Conservation (phyloP, 2,888 invertebrate genomes). For the Oscheius myriophilus region DNA sequence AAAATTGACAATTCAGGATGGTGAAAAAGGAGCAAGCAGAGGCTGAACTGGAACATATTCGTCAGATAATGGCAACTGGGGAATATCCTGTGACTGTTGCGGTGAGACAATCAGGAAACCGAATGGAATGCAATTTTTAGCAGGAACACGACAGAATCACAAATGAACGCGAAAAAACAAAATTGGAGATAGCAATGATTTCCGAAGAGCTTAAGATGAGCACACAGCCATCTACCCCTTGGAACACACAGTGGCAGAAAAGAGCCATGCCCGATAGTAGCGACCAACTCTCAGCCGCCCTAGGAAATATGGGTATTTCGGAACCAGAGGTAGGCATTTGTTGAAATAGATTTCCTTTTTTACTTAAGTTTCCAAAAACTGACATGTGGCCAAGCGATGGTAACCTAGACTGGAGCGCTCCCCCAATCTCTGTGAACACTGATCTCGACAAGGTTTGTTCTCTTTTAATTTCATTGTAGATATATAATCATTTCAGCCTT, state of each 20-base stretch:
- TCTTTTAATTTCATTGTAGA: too few relatives aligned
- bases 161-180: constrained; percentile 20
- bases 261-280: background rate
- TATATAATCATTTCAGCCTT: too few relatives aligned
- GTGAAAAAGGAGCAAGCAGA: constrained; percentile 37
- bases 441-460: constrained; percentile 16
- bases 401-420: constrained; percentile 3
- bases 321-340: constrained; percentile 7
- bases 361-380: constrained; percentile 16
- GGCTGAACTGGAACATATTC: constrained; percentile 36
- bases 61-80: constrained; percentile 29
- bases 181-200: constrained; percentile 21
- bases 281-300: constrained; percentile 17
- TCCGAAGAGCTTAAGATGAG: constrained; percentile 19
- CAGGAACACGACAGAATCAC: constrained; percentile 22
- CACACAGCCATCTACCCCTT: background rate
- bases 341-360: too few relatives aligned
- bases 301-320: constrained; percentile 18
- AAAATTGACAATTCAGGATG: too few relatives aligned
- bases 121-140: constrained; percentile 12
- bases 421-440: constrained; percentile 24
- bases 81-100: constrained; percentile 12
- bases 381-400: constrained; percentile 8
- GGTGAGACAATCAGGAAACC: background rate
- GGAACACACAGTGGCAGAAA: constrained; percentile 23